These are phyloP conservation scores for Chloroceryle inda DNA, from an alignment of 2,797 vertebrate genomes.

Conservation along the genomic window DNA sequence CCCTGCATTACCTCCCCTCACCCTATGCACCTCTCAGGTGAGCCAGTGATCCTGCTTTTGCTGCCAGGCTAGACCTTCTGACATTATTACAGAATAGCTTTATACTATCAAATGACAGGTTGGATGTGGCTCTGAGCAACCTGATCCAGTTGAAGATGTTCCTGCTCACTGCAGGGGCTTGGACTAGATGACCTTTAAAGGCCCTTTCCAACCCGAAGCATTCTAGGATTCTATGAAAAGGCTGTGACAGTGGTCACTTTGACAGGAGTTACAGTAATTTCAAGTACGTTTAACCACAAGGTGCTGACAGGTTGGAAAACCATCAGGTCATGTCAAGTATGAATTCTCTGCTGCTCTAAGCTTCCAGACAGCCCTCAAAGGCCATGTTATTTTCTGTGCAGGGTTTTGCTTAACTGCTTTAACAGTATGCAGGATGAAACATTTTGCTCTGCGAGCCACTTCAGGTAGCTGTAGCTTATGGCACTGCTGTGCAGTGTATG, in stretches of 20 bases:
- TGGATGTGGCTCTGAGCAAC: background rate
- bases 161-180: background rate
- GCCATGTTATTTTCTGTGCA: background rate
- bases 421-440: background rate
- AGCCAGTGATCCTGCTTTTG: background rate
- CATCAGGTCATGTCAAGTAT: background rate
- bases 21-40: background rate
- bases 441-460: background rate
- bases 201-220: background rate
- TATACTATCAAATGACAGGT: background rate
- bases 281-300: background rate
- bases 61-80: background rate
- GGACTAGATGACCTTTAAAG: background rate
- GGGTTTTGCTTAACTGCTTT: background rate
- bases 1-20: background rate
- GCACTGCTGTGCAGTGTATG: background rate
- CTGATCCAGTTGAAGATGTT: background rate
- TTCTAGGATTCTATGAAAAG: background rate
- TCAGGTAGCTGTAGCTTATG: background rate
- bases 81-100: background rate
- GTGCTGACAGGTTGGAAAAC: background rate
- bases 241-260: background rate
- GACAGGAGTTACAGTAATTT: background rate
- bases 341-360: background rate
- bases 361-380: background rate